phyloP scores from a whole-genome alignment of 2,797 vertebrate genomes.

The Chaenodraco wilsoni region DNA sequence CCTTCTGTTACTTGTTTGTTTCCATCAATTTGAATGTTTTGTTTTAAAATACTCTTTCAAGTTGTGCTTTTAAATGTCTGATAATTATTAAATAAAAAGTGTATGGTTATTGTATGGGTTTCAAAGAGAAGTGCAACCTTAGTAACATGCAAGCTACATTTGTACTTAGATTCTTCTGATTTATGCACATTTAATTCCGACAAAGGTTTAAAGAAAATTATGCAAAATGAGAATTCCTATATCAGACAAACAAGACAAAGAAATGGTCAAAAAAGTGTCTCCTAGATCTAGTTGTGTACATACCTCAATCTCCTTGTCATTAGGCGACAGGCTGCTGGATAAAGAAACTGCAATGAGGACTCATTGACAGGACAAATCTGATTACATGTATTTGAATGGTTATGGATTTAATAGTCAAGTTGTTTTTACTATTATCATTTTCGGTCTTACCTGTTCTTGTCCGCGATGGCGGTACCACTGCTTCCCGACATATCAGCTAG shows the following conservation, averaged over 20 bases:
- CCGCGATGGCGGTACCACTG: constrained; percentile 59
- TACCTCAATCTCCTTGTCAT: constrained; percentile 95
- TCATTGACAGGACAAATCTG: not conserved
- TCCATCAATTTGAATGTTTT: too few relatives aligned
- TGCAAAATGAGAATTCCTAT: too few relatives aligned
- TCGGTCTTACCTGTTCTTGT: constrained; percentile 69
- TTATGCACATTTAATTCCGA: too few relatives aligned
- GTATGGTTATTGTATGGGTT: not conserved
- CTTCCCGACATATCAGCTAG: constrained; percentile 70
- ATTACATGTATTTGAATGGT: not conserved
- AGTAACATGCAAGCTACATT: too few relatives aligned
- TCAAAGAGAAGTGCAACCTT: not conserved
- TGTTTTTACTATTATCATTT: not conserved
- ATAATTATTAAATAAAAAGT: too few relatives aligned
- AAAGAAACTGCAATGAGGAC: constrained; percentile 26
- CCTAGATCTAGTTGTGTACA: constrained; percentile 32
- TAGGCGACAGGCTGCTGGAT: constrained; percentile 85
- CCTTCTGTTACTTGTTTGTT: not conserved
- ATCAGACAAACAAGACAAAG: not conserved
- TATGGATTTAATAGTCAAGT: not conserved
- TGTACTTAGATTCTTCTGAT: too few relatives aligned
- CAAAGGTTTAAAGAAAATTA: not conserved
- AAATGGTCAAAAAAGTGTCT: not conserved
- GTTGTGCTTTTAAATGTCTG: too few relatives aligned
- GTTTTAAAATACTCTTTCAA: too few relatives aligned